Conservation (phyloP, 1,140 invertebrate species). For the Hetaerina americana region DNA sequence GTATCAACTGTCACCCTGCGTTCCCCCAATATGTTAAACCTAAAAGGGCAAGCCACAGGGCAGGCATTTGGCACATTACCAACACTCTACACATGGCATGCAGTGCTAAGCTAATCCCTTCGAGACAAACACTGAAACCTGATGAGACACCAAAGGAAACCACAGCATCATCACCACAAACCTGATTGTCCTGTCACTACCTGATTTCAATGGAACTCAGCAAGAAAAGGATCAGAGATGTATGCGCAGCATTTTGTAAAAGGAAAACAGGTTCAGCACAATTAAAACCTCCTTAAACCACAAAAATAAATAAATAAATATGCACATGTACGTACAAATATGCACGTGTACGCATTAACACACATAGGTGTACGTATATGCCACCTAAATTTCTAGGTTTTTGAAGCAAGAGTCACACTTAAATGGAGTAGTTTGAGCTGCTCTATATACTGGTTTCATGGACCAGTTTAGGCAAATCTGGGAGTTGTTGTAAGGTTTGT, state of each 20-base stretch:
- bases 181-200: conserved; percentile 16
- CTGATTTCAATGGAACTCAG: conserved; percentile 6
- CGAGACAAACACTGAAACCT: conserved; percentile 2
- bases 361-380: background rate
- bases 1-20: background rate
- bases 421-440: conserved; percentile 5
- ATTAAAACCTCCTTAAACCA: conserved; percentile 2
- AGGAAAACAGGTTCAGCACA: conserved; percentile 4
- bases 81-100: conserved; percentile 8
- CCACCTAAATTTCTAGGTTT: conserved; percentile 4
- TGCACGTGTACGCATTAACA: background rate
- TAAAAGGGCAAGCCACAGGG: conserved; percentile 14
- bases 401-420: conserved; percentile 4
- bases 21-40: background rate
- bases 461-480: conserved; percentile 49
- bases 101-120: conserved; percentile 6
- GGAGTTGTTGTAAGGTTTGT: conserved; percentile 20
- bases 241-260: conserved; percentile 5
- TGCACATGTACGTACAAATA: background rate
- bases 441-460: conserved; percentile 56
- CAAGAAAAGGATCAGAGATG: conserved; percentile 6
- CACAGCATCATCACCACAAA: conserved; percentile 15
- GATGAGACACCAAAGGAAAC: conserved; percentile 3
- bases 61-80: conserved; percentile 9
- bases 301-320: conserved; percentile 5